Base-by-base conservation (phyloP, 2,113 vertebrate species). In the Pomatorhinus ruficollis region DNA sequence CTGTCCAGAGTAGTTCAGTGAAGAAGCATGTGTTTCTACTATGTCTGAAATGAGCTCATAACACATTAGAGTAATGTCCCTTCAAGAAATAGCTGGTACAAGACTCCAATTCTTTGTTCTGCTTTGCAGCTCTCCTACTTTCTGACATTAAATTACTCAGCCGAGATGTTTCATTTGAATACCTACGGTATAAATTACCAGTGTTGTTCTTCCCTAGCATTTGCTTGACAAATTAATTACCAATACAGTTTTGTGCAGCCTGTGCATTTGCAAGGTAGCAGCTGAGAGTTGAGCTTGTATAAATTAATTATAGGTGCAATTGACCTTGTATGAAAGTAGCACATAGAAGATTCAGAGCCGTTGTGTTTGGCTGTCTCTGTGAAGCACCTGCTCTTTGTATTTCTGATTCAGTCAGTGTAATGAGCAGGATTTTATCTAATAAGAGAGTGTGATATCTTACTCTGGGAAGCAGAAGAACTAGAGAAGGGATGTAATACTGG, bases 191-290 rank as follows among this genome's bases (percentile, higher is more conserved):
- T 87, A 95, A 96, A 95, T 96, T 96, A 82, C 89, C 52, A 87
- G 65, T 91, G 83, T 79, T 95, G 77, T 71, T 91, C 83, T 91
- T 60, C 81, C 69, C 93, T 69, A 95, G 61, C 44, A 95, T 92
- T 95, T 94, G 28, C 83, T 79, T 95, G 94, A 96, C 93, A 89
- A 95, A 94, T 89, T 96, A 96, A 96, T 96, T 96, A 72, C 77
- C 77, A 75, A 39, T 49, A 64, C 9, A 44, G 40, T 75, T 91
- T 82, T 82, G 35, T 84, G 60, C 85, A 86, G 83, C 45, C 52
- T 80, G 47, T 77, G 77, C 44, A 25, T 78, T 94, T 89, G n/a
- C 81, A 82, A 82, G 39, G 87, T 68, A 64, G 77, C 56, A 93
- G 94, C 86, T 92, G 91, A 95, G 72, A 22, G 44, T 94, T 97